Base-by-base conservation (phyloP, 2,113 vertebrate genomes). In the Stegastes partitus region DNA sequence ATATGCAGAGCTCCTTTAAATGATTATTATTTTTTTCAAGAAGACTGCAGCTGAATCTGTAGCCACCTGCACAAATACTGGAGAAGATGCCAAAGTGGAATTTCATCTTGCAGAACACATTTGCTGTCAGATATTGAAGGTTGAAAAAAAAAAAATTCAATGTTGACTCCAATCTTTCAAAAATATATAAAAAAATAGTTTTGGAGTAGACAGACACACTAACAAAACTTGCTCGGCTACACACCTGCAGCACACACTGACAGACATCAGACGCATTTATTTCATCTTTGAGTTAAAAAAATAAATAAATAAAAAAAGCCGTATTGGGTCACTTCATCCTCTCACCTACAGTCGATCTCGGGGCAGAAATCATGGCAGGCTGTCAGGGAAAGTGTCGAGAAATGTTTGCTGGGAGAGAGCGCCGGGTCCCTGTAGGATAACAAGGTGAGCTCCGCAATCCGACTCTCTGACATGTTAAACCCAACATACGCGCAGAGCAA, bases 301-400 rank as follows among this genome's bases (percentile, higher is more conserved):
- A n/a, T n/a, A n/a, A n/a, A n/a, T n/a, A n/a, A n/a, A n/a, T 7
- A 21, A 8, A 18, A 19, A 55, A 21, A 54, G 23, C 79, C 44
- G 37, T 42, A 71, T 16, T n/a, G 75, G 84, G 79, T 85, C 79
- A 79, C 76, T 86, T 83, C 87, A 83, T 84, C 67, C 47, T n/a
- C 49, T 74, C 65, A 68, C 71, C 64, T 67, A 9, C 53, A 80
- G 75, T 73, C 15, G 11, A 50, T 49, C 72, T 73, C 79, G 11
- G 91, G 84, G 75, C 82, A 87, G 80, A 65, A 69, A 83, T 89
- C 82, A 54, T 51, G 55, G 78, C 71, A 67, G 51, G 65, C 73
- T 85, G 84, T 89, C 89, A 89, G 53, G 57, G 21, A 80, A 84
- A 85, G 58, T 82, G 85, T 77, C 18, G 63, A 56, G 26, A 83